phyloP scores from a whole-genome alignment of 2,797 vertebrate species.

The Thamnophis elegans region DNA sequence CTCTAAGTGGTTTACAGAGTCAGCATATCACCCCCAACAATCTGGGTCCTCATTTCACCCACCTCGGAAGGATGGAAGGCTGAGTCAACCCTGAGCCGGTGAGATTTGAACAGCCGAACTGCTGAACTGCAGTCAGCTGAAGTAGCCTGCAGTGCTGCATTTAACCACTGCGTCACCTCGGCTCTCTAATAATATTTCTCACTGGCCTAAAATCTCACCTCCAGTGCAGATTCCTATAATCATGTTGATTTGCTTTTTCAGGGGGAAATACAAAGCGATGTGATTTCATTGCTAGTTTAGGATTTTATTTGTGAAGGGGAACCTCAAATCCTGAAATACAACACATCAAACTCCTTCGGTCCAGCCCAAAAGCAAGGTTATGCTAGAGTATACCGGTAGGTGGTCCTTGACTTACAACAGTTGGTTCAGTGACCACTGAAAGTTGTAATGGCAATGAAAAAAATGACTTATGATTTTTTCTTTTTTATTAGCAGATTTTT shows the following conservation, averaged over 20 bases:
- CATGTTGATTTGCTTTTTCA: background rate
- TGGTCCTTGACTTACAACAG: background rate
- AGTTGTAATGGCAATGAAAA: background rate
- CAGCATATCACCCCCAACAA: no score
- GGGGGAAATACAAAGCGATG: background rate
- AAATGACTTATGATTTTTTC: background rate
- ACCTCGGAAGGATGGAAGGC: no score
- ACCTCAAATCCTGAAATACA: background rate
- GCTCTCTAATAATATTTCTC: no score
- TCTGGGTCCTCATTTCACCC: no score
- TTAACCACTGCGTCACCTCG: no score
- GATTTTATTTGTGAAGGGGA: background rate
- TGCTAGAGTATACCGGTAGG: background rate
- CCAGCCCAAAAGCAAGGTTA: background rate
- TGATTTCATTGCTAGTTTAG: background rate
- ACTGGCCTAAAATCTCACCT: slow-evolving; percentile 8
- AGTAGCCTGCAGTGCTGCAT: no score
- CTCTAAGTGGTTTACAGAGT: no score
- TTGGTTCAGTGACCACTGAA: background rate
- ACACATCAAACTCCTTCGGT: background rate
- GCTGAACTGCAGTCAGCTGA: no score
- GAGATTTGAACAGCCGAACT: no score
- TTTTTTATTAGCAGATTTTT: no score
- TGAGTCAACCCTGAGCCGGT: no score
- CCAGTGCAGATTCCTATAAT: background rate